Conservation (phyloP, 2,113 vertebrate species). For the Clarias batrachus region DNA sequence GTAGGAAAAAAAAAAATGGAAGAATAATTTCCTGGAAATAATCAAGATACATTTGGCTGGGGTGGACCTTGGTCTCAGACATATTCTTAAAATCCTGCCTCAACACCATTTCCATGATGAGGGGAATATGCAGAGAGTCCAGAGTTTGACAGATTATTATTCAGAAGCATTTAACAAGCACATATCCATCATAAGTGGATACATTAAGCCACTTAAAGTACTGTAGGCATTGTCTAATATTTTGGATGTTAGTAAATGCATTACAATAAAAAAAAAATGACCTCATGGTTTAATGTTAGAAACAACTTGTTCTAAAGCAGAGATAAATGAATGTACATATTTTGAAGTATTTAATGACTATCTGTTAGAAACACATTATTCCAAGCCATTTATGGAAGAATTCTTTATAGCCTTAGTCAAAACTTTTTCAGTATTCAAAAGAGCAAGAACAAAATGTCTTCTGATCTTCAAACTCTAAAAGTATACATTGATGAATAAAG, state of each 20-base stretch:
- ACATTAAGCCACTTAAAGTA: slow-evolving; percentile 50
- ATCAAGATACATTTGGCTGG: slow-evolving; percentile 59
- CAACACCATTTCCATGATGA: slow-evolving; percentile 46
- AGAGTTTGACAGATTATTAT: slow-evolving; percentile 61
- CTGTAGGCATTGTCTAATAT: slow-evolving; percentile 52
- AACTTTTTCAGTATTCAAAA: neutral
- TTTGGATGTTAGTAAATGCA: slow-evolving; percentile 41
- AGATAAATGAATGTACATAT: neutral
- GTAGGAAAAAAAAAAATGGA: neutral
- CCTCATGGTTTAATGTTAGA: neutral
- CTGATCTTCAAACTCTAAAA: neutral
- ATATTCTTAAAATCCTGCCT: slow-evolving; percentile 55
- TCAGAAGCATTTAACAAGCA: slow-evolving; percentile 60
- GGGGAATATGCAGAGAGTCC: slow-evolving; percentile 52
- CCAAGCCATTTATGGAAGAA: neutral
- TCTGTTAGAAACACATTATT: neutral
- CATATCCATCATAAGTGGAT: slow-evolving; percentile 55
- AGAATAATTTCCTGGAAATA: neutral
- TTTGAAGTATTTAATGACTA: neutral
- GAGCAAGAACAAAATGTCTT: neutral
- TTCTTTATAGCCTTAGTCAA: neutral
- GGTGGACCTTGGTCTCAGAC: neutral
- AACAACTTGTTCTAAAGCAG: neutral
- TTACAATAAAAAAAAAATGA: neutral
- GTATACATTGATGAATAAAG: neutral